Percentiles rank a stretch among this genome's conserved stretches.
phyloP scores from a whole-genome alignment of 2,797 vertebrate genomes.

The Nyctibius grandis region DNA sequence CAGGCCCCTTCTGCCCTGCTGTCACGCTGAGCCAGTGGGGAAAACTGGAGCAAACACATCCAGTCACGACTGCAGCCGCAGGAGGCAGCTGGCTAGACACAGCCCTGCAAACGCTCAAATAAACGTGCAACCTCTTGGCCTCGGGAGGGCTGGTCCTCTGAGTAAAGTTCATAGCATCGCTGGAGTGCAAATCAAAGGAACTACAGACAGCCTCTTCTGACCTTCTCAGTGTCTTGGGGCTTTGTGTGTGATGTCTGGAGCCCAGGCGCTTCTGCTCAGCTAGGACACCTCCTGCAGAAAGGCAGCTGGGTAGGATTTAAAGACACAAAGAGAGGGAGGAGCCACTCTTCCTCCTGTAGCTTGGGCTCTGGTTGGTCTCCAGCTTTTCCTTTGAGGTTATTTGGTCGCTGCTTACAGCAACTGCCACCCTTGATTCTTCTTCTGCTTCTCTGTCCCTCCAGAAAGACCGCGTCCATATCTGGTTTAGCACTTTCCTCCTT shows the following conservation, averaged over 20 bases:
- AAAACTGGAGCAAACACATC: not conserved
- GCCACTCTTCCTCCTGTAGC: not conserved
- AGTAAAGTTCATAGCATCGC: not conserved
- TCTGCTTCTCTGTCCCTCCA: not conserved
- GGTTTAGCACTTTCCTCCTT: not conserved
- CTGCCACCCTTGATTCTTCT: not conserved
- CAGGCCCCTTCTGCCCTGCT: not conserved
- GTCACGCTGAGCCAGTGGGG: not conserved
- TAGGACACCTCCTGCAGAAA: not conserved
- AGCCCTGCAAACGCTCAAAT: not conserved
- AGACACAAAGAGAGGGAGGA: not conserved
- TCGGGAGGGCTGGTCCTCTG: not conserved
- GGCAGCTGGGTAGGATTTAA: not conserved
- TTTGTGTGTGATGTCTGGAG: not conserved
- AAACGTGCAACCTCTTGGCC: not conserved
- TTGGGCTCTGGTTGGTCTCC: not conserved
- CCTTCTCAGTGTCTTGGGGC: not conserved
- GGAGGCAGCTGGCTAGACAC: not conserved
- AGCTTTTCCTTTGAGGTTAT: not conserved
- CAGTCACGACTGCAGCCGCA: accelerated
- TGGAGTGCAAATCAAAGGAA: not conserved
- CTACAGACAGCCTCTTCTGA: not conserved
- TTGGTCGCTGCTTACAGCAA: not conserved
- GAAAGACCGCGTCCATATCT: not conserved
- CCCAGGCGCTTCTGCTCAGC: not conserved